Conservation (phyloP, 2,888 invertebrate species). For the Drosophila colorata region DNA sequence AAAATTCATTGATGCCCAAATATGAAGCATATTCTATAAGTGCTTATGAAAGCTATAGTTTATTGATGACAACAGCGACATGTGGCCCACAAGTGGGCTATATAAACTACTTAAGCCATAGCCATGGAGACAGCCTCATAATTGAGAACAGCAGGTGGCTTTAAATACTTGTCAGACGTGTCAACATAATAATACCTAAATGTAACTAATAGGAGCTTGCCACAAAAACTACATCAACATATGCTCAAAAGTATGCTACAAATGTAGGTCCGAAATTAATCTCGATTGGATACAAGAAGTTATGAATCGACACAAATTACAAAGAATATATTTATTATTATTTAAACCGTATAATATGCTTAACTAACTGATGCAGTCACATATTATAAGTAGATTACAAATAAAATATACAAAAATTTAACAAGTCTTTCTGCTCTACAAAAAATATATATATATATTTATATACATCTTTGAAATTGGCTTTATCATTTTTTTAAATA, state of each 20-base stretch:
- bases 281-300: no score
- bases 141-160: background rate
- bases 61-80: constrained; percentile 21
- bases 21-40: constrained; percentile 10
- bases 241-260: constrained; percentile 3
- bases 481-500: no score
- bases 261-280: no score
- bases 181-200: background rate
- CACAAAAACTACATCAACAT: background rate
- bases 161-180: background rate
- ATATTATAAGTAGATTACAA: no score
- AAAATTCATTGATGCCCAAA: constrained; percentile 35
- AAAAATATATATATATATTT: no score
- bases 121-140: background rate
- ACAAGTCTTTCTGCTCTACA: no score
- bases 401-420: no score
- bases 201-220: background rate
- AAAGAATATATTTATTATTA: no score
- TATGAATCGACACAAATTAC: no score
- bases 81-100: constrained; percentile 9
- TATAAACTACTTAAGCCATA: background rate
- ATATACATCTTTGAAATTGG: no score
- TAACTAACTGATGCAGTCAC: no score
- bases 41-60: background rate
- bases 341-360: no score